Evolutionary conservation across 2,888 invertebrate genomes (phyloP).

Genomic region (Polietes domitor): DNA sequence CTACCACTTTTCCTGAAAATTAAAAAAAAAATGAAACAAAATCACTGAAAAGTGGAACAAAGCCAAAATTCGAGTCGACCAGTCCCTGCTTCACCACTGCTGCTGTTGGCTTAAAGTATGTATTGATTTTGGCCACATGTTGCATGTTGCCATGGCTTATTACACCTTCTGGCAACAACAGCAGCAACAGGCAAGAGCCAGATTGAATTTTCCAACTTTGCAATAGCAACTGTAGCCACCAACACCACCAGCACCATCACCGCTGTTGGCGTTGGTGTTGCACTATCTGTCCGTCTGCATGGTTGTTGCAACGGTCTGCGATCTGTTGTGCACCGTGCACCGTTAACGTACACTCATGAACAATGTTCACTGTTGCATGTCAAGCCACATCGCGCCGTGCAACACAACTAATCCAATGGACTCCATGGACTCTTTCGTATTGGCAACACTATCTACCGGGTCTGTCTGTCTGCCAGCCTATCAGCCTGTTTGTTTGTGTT

Average conservation of each 20-base stretch:
- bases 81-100: not conserved
- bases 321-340: not conserved
- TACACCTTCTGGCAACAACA: slow-evolving; percentile 44
- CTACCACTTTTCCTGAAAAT: not conserved
- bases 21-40: not conserved
- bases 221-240: slow-evolving; percentile 35
- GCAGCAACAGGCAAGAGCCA: slow-evolving; percentile 38
- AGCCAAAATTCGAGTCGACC: slow-evolving; percentile 16
- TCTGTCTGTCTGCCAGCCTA: no score
- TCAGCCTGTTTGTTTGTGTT: not conserved
- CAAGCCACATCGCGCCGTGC: slow-evolving; percentile 19
- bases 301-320: not conserved
- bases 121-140: slow-evolving; percentile 61
- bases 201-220: slow-evolving; percentile 38
- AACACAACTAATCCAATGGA: not conserved
- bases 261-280: not conserved
- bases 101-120: not conserved
- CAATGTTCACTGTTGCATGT: slow-evolving; percentile 59
- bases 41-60: slow-evolving; percentile 55
- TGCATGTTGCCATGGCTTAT: slow-evolving; percentile 56
- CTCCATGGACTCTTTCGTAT: not conserved
- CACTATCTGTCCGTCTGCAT: not conserved
- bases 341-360: slow-evolving; percentile 13
- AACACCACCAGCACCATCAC: slow-evolving; percentile 43
- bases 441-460: slow-evolving; percentile 47